These are phyloP conservation scores for Dynastes hyllus DNA, from an alignment of 2,888 invertebrate species.

Conservation along the genomic window DNA sequence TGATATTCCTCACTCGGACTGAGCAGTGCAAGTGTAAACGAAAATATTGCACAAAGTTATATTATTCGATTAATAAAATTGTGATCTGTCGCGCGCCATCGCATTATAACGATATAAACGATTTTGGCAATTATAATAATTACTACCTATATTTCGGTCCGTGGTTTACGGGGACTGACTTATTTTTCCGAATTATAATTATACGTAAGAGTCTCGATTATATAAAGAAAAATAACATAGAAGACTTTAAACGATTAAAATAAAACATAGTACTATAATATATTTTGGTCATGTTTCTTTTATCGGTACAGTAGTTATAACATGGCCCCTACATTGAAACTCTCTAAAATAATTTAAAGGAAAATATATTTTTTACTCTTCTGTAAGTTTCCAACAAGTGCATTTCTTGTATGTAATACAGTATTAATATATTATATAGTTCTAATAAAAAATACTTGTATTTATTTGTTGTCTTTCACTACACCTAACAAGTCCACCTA, in stretches of 20 bases:
- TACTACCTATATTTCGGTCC: slow-evolving; percentile 56
- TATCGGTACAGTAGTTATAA: slow-evolving; percentile 60
- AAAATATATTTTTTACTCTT: slow-evolving; percentile 74
- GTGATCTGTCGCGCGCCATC: slow-evolving; percentile 70
- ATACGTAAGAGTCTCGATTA: slow-evolving; percentile 56
- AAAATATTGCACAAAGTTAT: slow-evolving; percentile 66
- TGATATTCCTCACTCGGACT: slow-evolving; percentile 68
- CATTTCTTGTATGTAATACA: slow-evolving; percentile 94
- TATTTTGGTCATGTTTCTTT: slow-evolving; percentile 62
- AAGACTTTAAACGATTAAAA: slow-evolving; percentile 53
- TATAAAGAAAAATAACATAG: slow-evolving; percentile 46
- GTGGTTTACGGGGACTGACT: slow-evolving; percentile 56
- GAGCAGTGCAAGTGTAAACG: slow-evolving; percentile 65
- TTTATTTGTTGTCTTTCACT: slow-evolving; percentile 27
- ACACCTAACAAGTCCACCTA: neutral
- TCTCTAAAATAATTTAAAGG: slow-evolving; percentile 59
- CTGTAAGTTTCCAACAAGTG: slow-evolving; percentile 92
- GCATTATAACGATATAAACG: slow-evolving; percentile 62
- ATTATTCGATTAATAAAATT: slow-evolving; percentile 66
- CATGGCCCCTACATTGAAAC: slow-evolving; percentile 62
- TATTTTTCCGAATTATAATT: slow-evolving; percentile 56
- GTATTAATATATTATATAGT: slow-evolving; percentile 80
- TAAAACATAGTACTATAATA: slow-evolving; percentile 54
- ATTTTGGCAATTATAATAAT: slow-evolving; percentile 58
- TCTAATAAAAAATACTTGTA: slow-evolving; percentile 55